Percentiles rank a stretch among this genome's conserved stretches.
Evolutionary conservation across 1,140 invertebrate genomes (phyloP).

Genomic region (Drosophila ercepeae): DNA sequence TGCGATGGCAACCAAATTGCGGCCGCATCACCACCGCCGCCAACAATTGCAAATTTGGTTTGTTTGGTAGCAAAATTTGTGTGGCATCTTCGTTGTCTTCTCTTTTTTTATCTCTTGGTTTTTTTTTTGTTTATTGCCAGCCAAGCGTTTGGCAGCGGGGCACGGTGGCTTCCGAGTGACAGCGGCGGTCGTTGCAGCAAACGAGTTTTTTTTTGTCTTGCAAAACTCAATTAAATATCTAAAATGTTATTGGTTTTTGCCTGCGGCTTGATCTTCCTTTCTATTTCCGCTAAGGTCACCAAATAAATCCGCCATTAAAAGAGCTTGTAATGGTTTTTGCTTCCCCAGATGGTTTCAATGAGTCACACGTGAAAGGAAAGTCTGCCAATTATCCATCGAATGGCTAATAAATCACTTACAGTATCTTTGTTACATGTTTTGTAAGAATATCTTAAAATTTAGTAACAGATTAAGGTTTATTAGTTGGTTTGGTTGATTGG

Average conservation of each 20-base stretch:
- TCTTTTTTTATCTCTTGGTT: neutral
- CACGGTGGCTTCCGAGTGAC: constrained; percentile 23
- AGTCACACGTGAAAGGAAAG: no score
- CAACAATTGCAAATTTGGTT: constrained; percentile 80
- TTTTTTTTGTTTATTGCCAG: constrained; percentile 9
- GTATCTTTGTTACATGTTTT: no score
- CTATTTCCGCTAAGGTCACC: constrained; percentile 42
- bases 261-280: constrained; percentile 37
- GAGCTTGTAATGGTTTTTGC: neutral
- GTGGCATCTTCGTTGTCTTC: constrained; percentile 32
- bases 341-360: neutral
- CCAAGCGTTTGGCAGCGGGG: constrained; percentile 35
- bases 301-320: constrained; percentile 19
- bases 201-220: constrained; percentile 46
- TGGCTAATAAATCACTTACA: no score
- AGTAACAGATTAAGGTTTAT: no score
- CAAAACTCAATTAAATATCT: constrained; percentile 59
- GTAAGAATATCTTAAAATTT: no score
- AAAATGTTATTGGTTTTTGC: constrained; percentile 10
- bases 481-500: no score
- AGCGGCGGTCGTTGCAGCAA: constrained; percentile 24
- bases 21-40: constrained; percentile 49
- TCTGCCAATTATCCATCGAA: neutral
- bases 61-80: constrained; percentile 69
- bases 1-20: constrained; percentile 67